phyloP scores from a whole-genome alignment of 2,113 vertebrate genomes.

The human (Homo sapiens) region GRCh38 chr7:120063001-120063500 shows the following conservation, averaged over 20 bases:
- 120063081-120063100: background rate
- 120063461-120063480: background rate
- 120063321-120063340: background rate
- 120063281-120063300: too few relatives aligned
- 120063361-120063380: background rate
- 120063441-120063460: background rate
- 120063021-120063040: background rate
- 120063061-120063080: background rate
- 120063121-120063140: background rate
- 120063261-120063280: background rate
- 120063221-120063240: background rate
- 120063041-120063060: background rate
- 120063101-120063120: background rate
- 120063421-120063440: background rate
- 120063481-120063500: background rate
- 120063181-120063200: background rate
- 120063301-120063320: too few relatives aligned
- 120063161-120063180: background rate
- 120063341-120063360: background rate
- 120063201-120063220: background rate
- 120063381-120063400: background rate
- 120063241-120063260: background rate
- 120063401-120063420: background rate
- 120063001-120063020: background rate
- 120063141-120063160: background rate